Conservation (phyloP, 2,888 invertebrate species). For the Scelioninae gen. 1 region DNA sequence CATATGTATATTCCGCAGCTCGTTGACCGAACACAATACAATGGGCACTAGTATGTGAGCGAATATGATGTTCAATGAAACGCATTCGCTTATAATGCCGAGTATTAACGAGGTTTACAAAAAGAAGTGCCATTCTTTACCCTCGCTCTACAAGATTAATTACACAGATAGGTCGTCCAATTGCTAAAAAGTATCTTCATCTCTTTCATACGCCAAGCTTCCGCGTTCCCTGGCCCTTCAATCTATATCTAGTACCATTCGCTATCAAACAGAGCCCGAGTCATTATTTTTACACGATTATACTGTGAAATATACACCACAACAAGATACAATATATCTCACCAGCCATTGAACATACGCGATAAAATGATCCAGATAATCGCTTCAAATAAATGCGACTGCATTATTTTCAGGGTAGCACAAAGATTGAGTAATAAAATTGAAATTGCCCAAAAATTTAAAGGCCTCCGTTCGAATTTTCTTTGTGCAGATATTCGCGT, state of each 20-base stretch:
- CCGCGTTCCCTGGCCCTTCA: constrained; percentile 57
- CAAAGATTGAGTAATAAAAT: constrained; percentile 31
- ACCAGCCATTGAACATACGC: constrained; percentile 5
- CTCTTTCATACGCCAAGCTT: constrained; percentile 49
- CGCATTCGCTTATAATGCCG: constrained; percentile 63
- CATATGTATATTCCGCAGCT: constrained; percentile 67
- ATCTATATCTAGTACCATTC: constrained; percentile 40
- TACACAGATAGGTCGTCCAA: constrained; percentile 60
- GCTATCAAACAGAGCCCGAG: constrained; percentile 34
- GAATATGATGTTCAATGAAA: constrained; percentile 66
- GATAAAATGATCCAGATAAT: constrained; percentile 40
- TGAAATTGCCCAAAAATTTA: constrained; percentile 21
- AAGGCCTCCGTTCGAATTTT: constrained; percentile 8
- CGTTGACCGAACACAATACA: constrained; percentile 66
- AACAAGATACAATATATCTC: constrained; percentile 24
- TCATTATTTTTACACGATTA: constrained; percentile 51
- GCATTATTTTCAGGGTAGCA: neutral
- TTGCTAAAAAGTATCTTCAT: constrained; percentile 62
- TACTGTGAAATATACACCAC: constrained; percentile 36
- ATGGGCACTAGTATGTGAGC: constrained; percentile 48
- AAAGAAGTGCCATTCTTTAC: constrained; percentile 65
- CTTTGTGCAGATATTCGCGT: constrained; percentile 22
- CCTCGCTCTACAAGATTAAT: constrained; percentile 62
- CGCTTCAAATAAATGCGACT: constrained; percentile 18
- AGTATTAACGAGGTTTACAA: constrained; percentile 59